Conservation (phyloP, 2,113 vertebrate species). For the Propithecus coquereli region DNA sequence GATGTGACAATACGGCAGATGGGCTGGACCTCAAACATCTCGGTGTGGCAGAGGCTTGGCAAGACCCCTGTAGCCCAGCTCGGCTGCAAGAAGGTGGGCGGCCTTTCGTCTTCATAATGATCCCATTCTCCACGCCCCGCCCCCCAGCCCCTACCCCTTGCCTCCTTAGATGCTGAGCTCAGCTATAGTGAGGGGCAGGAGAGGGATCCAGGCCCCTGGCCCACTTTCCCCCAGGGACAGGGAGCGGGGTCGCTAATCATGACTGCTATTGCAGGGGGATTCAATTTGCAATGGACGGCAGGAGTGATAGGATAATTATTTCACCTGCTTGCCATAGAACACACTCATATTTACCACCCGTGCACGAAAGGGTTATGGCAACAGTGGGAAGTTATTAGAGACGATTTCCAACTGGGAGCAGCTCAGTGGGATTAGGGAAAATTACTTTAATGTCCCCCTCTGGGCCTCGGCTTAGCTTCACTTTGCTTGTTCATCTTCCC, state of each 20-base stretch:
- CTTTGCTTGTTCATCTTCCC: background rate
- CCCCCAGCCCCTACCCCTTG: no score
- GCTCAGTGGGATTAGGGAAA: background rate
- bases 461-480: background rate
- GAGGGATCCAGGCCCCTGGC: background rate
- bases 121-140: background rate
- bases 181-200: background rate
- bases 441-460: background rate
- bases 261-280: background rate
- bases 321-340: background rate
- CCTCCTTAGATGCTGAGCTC: background rate
- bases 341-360: no score
- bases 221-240: background rate
- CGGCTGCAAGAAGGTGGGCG: background rate
- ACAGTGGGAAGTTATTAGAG: background rate
- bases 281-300: background rate
- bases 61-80: background rate
- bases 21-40: background rate
- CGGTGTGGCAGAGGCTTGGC: background rate
- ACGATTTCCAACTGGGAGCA: background rate
- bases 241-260: background rate
- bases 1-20: fast-evolving
- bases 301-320: background rate
- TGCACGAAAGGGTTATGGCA: background rate
- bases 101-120: background rate